A percentile compares a stretch with the other conserved stretches of the same genome.
These are phyloP conservation scores for Nothoprocta pentlandii DNA, from an alignment of 2,113 vertebrate genomes.

Conservation along the genomic window DNA sequence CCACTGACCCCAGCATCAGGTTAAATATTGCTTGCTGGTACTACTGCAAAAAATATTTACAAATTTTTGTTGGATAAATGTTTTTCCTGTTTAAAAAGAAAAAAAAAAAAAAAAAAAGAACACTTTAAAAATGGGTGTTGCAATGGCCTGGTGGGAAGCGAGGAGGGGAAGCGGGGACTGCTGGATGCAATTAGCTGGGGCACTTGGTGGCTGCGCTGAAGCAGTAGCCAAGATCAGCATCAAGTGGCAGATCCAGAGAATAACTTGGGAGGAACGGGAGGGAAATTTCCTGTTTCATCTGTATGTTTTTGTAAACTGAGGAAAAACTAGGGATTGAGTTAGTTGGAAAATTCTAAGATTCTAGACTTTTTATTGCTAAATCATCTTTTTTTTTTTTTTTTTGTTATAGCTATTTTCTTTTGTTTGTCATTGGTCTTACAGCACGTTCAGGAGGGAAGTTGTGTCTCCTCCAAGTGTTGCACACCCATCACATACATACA, in stretches of 20 bases:
- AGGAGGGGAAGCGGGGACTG: background rate
- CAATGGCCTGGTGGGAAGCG: background rate
- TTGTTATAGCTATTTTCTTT: background rate
- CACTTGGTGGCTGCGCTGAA: background rate
- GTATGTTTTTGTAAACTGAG: background rate
- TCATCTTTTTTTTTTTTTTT: background rate
- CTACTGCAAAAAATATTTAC: constrained; percentile 63
- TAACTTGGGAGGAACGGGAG: background rate
- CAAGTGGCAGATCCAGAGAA: background rate
- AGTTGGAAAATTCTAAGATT: background rate
- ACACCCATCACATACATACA: background rate
- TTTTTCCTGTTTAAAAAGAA: constrained; percentile 58
- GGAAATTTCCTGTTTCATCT: background rate
- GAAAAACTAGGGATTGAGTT: background rate
- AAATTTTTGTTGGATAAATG: constrained; percentile 32
- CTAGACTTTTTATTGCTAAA: background rate
- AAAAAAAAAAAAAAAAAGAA: background rate
- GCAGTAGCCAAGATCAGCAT: background rate
- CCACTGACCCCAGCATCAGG: background rate
- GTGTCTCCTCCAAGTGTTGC: background rate
- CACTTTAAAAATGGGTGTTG: constrained; percentile 11
- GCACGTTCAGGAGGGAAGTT: background rate
- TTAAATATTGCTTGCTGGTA: constrained; percentile 21
- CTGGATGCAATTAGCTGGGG: constrained; percentile 49
- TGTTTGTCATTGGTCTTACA: background rate